Conservation (phyloP, 1,140 invertebrate species). For the Caerostris darwini region DNA sequence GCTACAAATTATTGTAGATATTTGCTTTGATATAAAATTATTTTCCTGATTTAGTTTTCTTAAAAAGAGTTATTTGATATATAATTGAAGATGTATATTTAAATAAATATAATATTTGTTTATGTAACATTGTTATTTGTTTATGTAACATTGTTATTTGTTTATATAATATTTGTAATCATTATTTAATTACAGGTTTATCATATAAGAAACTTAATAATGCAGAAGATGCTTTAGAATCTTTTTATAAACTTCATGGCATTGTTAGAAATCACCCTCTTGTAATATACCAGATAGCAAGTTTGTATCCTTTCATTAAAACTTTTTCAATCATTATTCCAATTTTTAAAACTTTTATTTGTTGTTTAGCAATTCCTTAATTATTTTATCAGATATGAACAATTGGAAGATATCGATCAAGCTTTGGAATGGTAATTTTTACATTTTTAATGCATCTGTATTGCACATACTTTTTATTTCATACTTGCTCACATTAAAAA, state of each 20-base stretch:
- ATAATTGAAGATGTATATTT: too few species aligned
- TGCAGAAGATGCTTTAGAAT: slow-evolving; percentile 89
- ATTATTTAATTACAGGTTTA: slow-evolving; percentile 84
- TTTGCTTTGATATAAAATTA: too few species aligned
- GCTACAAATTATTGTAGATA: too few species aligned
- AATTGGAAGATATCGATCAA: slow-evolving; percentile 88
- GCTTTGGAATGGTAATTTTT: slow-evolving; percentile 84
- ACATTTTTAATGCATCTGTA: neutral
- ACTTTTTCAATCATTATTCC: neutral
- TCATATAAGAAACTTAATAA: slow-evolving; percentile 87
- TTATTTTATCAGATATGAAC: slow-evolving; percentile 84
- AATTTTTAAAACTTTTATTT: neutral
- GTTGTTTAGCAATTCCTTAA: neutral
- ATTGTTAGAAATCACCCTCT: slow-evolving; percentile 90
- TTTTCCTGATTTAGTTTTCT: too few species aligned
- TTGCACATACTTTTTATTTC: too few species aligned
- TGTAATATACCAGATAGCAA: slow-evolving; percentile 92
- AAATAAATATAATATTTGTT: neutral
- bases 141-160: neutral
- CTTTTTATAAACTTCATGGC: slow-evolving; percentile 91
- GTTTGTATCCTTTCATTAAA: slow-evolving; percentile 84
- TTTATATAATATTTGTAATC: neutral
- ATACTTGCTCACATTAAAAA: too few species aligned
- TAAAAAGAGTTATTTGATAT: too few species aligned
- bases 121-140: too few species aligned